Conservation (phyloP, 2,888 invertebrate species). For the Eulithis testata region DNA sequence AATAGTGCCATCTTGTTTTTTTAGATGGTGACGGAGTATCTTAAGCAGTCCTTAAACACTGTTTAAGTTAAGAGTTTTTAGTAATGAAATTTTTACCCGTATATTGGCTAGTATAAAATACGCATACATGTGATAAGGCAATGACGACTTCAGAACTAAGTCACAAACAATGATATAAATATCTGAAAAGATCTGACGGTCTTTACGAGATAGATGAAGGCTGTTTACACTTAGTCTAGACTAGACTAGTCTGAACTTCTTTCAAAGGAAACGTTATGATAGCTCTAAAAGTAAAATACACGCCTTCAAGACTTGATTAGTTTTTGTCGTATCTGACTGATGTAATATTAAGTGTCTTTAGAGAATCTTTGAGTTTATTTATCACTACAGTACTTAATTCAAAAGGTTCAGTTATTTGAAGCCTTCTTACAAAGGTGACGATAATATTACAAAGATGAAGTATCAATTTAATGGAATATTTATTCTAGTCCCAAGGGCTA, state of each 20-base stretch:
- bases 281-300: neutral
- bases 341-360: no score
- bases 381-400: no score
- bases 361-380: neutral
- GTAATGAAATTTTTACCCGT: no score
- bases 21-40: no score
- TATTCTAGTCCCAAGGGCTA: neutral
- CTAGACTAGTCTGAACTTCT: neutral
- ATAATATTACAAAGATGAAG: neutral
- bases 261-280: neutral
- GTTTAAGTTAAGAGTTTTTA: no score
- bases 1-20: no score
- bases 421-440: no score
- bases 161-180: conserved; percentile 30
- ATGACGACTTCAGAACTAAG: conserved; percentile 9
- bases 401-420: no score
- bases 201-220: conserved; percentile 7
- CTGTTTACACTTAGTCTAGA: conserved; percentile 14
- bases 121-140: conserved; percentile 1
- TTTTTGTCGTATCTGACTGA: no score
- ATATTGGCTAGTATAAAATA: no score
- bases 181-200: conserved; percentile 14
- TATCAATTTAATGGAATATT: neutral
- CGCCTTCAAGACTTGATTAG: neutral
- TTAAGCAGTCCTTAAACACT: no score